Conservation (phyloP, 2,888 invertebrate species). For the Tetheella fluctuosa region DNA sequence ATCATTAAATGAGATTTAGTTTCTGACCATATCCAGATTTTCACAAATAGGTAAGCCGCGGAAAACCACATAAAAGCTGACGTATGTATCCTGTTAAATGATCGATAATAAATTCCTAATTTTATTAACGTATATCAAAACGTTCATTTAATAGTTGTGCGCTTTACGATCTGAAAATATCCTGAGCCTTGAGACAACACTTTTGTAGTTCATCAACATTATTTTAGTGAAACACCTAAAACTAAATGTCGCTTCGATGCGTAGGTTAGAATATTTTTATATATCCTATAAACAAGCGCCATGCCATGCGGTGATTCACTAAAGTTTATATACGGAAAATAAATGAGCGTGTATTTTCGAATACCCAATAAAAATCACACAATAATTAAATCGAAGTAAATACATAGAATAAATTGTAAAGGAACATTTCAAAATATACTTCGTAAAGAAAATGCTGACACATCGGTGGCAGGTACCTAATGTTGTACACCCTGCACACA, state of each 20-base stretch:
- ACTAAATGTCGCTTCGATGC: constrained; percentile 22
- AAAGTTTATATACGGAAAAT: background rate
- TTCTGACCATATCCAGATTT: constrained; percentile 1
- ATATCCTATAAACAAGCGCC: constrained; percentile 15
- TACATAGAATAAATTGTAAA: background rate
- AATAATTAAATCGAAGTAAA: background rate
- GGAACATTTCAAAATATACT: background rate
- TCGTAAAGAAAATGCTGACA: background rate
- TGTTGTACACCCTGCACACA: constrained; percentile 9
- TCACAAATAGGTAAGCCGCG: background rate
- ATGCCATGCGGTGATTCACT: constrained; percentile 18
- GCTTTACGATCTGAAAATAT: constrained; percentile 41
- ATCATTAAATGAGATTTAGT: background rate
- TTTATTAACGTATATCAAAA: constrained; percentile 42
- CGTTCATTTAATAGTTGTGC: constrained; percentile 29
- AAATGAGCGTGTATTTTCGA: background rate
- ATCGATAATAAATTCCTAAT: constrained; percentile 37
- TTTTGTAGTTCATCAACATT: constrained; percentile 42
- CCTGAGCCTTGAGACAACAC: constrained; percentile 43
- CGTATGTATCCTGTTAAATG: constrained; percentile 18
- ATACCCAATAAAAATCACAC: background rate
- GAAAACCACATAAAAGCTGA: background rate
- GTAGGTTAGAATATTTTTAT: constrained; percentile 24
- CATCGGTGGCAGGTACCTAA: background rate
- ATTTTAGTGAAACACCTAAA: constrained; percentile 27